phyloP scores from a whole-genome alignment of 92 coral and sea anemone species.

The Umimayanthus kanabou region DNA sequence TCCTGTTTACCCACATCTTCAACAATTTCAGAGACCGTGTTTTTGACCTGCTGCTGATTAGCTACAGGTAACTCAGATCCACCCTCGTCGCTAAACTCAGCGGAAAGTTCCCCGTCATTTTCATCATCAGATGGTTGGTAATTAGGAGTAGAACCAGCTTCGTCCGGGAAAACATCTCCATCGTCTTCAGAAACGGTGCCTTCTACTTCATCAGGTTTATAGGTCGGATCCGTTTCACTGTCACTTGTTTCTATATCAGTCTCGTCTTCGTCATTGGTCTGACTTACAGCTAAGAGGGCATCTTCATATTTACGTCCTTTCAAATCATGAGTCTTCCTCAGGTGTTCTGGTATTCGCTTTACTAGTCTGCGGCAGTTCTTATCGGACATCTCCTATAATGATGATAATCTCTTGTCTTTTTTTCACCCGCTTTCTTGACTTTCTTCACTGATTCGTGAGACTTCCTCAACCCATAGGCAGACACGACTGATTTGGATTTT shows the following conservation, averaged over 20 bases:
- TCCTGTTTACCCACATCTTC: background rate
- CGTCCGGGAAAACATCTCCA: background rate
- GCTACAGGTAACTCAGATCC: background rate
- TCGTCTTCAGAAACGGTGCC: background rate
- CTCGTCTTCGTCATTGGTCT: background rate
- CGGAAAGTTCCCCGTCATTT: conserved; percentile 5
- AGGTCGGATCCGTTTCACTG: background rate
- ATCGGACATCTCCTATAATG: background rate
- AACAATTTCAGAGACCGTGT: background rate
- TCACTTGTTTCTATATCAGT: background rate
- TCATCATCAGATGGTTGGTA: background rate
- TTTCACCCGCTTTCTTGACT: background rate
- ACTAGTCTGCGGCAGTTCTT: conserved; percentile 1
- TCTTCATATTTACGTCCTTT: background rate
- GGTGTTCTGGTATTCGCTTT: conserved; percentile 11
- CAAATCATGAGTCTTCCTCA: background rate
- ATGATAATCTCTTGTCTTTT: background rate
- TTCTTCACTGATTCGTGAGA: background rate
- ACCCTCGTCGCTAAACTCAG: background rate
- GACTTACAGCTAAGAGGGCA: background rate
- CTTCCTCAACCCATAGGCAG: background rate
- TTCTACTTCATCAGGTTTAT: background rate
- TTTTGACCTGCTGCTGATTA: background rate
- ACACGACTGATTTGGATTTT: background rate
- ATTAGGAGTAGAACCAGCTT: background rate